phyloP scores from a whole-genome alignment of 1,140 invertebrate species.

The Drosophila rhopaloa region DNA sequence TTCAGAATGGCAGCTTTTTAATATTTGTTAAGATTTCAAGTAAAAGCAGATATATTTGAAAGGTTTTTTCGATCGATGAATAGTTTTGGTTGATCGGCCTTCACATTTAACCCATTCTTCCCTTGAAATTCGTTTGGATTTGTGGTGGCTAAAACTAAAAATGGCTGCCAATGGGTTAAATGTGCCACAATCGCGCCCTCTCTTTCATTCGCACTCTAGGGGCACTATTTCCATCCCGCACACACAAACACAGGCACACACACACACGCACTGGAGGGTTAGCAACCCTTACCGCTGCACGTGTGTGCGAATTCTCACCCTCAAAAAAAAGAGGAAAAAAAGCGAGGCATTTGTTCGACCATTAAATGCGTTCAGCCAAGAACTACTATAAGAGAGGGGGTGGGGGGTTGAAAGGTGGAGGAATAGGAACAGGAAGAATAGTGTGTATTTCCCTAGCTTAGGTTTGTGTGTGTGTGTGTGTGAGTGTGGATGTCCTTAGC shows the following conservation, averaged over 20 bases:
- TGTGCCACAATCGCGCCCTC: constrained; percentile 1
- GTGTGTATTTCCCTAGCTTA: constrained; percentile 33
- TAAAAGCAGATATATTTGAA: too few species aligned
- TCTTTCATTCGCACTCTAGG: constrained; percentile 16
- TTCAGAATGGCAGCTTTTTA: too few species aligned
- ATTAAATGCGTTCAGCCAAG: constrained; percentile 64
- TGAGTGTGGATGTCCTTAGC: constrained; percentile 27
- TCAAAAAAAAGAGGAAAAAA: constrained; percentile 2
- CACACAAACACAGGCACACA: constrained; percentile 1
- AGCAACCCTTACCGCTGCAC: constrained; percentile 41
- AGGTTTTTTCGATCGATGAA: not conserved
- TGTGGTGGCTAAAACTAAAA: constrained; percentile 36
- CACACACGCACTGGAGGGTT: constrained; percentile 15
- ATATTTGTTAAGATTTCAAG: too few species aligned
- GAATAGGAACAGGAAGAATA: constrained; percentile 43
- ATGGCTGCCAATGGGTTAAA: constrained; percentile 52
- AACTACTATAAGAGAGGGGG: constrained; percentile 1
- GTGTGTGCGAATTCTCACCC: constrained; percentile 33
- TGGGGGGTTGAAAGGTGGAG: constrained; percentile 2
- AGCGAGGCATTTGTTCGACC: constrained; percentile 47
- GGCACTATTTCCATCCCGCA: constrained; percentile 37
- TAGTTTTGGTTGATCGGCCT: not conserved
- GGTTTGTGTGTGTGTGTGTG: not conserved
- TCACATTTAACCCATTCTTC: not conserved
- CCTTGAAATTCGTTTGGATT: constrained; percentile 7